Evolutionary conservation across 2,888 invertebrate genomes (phyloP).

Genomic region (Catocala fraxini): DNA sequence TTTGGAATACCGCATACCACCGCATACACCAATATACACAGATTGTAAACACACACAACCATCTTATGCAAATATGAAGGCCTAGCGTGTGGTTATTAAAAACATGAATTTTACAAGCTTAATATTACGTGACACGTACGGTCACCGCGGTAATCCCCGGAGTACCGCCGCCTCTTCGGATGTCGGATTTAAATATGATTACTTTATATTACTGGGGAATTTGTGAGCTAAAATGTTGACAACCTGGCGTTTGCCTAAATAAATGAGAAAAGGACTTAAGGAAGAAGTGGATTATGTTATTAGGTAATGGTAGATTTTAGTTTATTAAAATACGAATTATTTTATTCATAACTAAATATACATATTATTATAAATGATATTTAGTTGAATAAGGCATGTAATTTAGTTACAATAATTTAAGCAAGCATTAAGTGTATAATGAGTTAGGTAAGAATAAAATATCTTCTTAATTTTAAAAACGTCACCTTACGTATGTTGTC

Average conservation of each 20-base stretch:
- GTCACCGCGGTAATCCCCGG: conserved; percentile 48
- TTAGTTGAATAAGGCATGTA: too few species aligned
- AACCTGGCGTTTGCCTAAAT: conserved; percentile 33
- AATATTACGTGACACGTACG: conserved; percentile 51
- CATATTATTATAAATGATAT: too few species aligned
- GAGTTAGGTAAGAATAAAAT: too few species aligned
- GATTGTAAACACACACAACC: conserved; percentile 19
- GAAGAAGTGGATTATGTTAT: background rate
- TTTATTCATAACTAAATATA: too few species aligned
- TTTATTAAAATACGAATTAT: background rate
- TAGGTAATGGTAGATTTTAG: background rate
- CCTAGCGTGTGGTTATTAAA: conserved; percentile 47
- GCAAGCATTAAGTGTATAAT: too few species aligned
- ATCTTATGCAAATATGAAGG: conserved; percentile 45
- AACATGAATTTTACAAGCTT: conserved; percentile 55
- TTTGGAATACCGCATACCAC: background rate
- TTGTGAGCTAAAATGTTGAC: conserved; percentile 40
- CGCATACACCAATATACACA: conserved; percentile 1
- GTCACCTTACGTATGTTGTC: too few species aligned
- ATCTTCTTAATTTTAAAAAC: too few species aligned
- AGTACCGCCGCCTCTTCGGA: conserved; percentile 47
- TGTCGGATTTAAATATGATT: conserved; percentile 58
- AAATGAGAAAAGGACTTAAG: conserved; percentile 21
- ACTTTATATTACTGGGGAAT: conserved; percentile 50
- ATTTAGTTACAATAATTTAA: too few species aligned